Conservation (phyloP, 2,797 vertebrate species). For the Pipistrellus nathusii region DNA sequence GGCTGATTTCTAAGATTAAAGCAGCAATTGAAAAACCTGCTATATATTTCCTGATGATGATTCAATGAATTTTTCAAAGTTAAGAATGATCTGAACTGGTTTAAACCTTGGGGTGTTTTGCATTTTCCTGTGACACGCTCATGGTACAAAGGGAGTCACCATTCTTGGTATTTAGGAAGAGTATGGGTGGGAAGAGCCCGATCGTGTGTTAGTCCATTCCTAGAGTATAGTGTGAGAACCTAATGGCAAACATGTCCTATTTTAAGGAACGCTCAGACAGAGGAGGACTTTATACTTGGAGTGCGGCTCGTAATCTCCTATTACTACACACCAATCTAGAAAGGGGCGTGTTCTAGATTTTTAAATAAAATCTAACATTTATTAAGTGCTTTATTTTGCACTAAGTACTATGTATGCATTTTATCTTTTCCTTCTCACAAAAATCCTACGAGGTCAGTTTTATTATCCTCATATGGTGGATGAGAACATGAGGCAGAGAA, state of each 20-base stretch:
- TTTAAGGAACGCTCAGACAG: neutral
- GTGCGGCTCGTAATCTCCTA: neutral
- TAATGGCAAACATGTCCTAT: neutral
- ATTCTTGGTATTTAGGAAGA: neutral
- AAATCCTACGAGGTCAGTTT: neutral
- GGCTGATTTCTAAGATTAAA: neutral
- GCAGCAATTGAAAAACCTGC: neutral
- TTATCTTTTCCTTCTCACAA: neutral
- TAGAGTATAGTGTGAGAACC: neutral
- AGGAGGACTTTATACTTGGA: neutral
- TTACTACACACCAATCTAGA: neutral
- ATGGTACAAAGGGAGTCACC: neutral
- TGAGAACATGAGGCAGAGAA: neutral
- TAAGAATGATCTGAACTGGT: neutral
- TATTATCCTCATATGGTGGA: neutral
- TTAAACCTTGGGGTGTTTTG: neutral
- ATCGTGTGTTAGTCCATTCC: neutral
- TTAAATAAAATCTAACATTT: neutral
- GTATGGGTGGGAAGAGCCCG: fast-evolving
- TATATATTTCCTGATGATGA: neutral
- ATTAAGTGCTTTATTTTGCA: neutral
- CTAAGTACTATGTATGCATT: neutral
- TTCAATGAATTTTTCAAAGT: neutral
- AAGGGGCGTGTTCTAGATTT: neutral
- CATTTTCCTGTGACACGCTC: neutral